phyloP scores from a whole-genome alignment of 2,888 invertebrate genomes.

The Bimastos eiseni region DNA sequence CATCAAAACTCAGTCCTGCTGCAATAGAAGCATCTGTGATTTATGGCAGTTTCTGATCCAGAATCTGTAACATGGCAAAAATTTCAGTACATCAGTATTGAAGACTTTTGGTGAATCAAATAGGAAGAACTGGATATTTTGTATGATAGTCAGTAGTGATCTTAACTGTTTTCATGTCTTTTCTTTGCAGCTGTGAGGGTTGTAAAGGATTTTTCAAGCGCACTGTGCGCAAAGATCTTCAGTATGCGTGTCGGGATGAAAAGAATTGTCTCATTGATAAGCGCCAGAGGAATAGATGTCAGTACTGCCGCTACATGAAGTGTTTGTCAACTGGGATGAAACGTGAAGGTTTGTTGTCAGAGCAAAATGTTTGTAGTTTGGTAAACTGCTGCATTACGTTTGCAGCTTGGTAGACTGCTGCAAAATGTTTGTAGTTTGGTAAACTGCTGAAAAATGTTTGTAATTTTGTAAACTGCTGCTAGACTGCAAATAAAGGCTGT shows the following conservation, averaged over 20 bases:
- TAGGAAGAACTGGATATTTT: not conserved
- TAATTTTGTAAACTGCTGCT: too few species aligned
- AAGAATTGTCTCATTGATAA: slow-evolving; percentile 94
- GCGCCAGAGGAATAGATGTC: slow-evolving; percentile 92
- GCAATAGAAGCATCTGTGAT: not conserved
- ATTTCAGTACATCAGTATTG: not conserved
- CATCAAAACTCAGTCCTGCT: not conserved
- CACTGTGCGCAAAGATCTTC: slow-evolving; percentile 92
- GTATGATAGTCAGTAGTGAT: not conserved
- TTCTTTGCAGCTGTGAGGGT: slow-evolving; percentile 76
- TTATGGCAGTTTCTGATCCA: not conserved
- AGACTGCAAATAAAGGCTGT: not conserved
- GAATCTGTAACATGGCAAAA: not conserved
- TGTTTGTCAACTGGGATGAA: slow-evolving; percentile 96
- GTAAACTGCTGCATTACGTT: too few species aligned
- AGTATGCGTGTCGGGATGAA: slow-evolving; percentile 94
- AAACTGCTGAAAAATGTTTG: too few species aligned
- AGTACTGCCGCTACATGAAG: slow-evolving; percentile 97
- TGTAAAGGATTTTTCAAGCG: slow-evolving; percentile 99
- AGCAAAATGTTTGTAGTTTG: not conserved
- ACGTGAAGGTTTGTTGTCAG: slow-evolving; percentile 74
- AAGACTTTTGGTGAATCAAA: not conserved
- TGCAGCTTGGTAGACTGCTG: too few species aligned
- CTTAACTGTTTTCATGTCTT: not conserved
- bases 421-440: not conserved